phyloP scores from a whole-genome alignment of 2,113 vertebrate species.

The Cinclus cinclus region DNA sequence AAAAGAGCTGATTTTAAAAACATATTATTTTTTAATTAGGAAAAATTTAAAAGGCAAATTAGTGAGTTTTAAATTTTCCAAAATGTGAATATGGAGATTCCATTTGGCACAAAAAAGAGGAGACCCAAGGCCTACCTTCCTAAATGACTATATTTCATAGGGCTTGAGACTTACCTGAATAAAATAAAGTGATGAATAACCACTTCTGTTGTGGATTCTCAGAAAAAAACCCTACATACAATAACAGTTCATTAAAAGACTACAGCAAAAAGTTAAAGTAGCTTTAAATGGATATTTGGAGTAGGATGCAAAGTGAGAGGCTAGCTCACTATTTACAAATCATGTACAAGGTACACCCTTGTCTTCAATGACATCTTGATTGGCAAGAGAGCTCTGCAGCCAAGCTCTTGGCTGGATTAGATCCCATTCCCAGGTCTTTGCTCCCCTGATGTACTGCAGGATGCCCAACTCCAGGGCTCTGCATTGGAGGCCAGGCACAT shows the following conservation, averaged over 20 bases:
- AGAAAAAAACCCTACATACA: neutral
- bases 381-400: neutral
- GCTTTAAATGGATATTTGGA: neutral
- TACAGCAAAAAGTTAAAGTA: neutral
- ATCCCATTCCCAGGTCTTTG: neutral
- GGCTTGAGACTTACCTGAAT: neutral
- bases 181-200: neutral
- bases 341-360: neutral
- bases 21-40: conserved; percentile 71
- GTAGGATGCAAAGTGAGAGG: neutral
- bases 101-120: neutral
- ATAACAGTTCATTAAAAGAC: neutral
- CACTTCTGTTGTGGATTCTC: neutral
- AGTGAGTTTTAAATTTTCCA: conserved; percentile 46
- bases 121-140: neutral
- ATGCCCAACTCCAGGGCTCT: neutral
- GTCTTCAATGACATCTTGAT: neutral
- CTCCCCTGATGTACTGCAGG: neutral
- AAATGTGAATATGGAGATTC: conserved; percentile 38
- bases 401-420: neutral
- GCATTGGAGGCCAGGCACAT: neutral
- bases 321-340: neutral
- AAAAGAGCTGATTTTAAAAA: conserved; percentile 71
- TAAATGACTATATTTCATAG: neutral
- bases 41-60: conserved; percentile 75